Percentiles rank a stretch among this genome's conserved stretches.
These are phyloP conservation scores for Cheirogaleus medius DNA, from an alignment of 2,113 vertebrate species.

Conservation along the genomic window DNA sequence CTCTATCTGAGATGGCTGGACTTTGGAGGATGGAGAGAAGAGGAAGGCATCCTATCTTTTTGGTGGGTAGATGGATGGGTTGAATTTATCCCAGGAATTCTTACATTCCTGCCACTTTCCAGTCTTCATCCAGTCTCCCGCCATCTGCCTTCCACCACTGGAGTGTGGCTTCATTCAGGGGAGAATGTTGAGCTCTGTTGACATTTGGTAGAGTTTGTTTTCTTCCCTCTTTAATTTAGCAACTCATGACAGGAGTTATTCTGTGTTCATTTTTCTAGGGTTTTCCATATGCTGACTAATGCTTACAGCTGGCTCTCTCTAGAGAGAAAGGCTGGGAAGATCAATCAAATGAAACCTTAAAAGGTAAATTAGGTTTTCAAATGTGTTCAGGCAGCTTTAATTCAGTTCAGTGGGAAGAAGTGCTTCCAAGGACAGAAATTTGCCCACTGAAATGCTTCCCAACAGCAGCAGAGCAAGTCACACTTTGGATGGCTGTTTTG, in stretches of 20 bases:
- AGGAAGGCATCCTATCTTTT: not conserved
- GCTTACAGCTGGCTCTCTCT: constrained; percentile 44
- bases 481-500: not conserved
- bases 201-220: constrained; percentile 61
- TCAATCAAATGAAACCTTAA: constrained; percentile 67
- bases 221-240: constrained; percentile 62
- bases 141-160: not conserved
- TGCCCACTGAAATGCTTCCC: constrained; percentile 6
- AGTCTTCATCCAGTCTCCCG: not conserved
- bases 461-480: constrained; percentile 15
- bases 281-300: constrained; percentile 59
- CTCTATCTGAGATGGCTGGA: not conserved
- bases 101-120: not conserved
- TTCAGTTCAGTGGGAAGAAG: constrained; percentile 48
- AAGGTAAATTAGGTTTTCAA: constrained; percentile 65
- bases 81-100: constrained; percentile 2
- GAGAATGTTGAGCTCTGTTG: constrained; percentile 42
- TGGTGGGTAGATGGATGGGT: not conserved
- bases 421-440: constrained; percentile 66
- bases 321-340: constrained; percentile 55
- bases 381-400: constrained; percentile 55
- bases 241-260: constrained; percentile 44
- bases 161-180: not conserved
- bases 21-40: not conserved
- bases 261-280: constrained; percentile 58